Evolutionary conservation across 2,797 vertebrate species (phyloP).

Genomic region (Pteronotus mesoamericanus): DNA sequence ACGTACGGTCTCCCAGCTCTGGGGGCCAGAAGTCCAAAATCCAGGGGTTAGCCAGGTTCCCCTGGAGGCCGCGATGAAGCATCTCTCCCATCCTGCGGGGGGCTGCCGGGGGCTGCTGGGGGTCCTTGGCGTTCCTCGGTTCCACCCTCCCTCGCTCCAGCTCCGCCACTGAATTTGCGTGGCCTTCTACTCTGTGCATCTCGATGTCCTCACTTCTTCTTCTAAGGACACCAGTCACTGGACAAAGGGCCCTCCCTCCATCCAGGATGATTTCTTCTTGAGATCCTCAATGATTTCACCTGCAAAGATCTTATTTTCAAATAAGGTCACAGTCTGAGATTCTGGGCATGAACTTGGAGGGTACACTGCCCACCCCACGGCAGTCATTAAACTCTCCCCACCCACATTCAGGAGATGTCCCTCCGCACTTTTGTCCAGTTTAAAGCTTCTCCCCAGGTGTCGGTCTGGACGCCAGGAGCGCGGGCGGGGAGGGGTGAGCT

Average conservation of each 20-base stretch:
- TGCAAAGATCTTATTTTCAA: background rate
- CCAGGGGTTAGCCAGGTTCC: background rate
- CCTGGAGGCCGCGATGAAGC: background rate
- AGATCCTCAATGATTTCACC: background rate
- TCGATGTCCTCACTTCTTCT: background rate
- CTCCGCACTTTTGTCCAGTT: background rate
- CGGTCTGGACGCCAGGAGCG: background rate
- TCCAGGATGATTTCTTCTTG: background rate
- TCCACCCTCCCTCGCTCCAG: background rate
- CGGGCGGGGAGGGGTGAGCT: fast-evolving
- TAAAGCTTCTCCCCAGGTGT: background rate
- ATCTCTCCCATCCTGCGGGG: background rate
- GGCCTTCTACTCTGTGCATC: background rate
- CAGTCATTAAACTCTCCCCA: background rate
- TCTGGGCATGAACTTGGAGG: background rate
- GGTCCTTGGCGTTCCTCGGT: background rate
- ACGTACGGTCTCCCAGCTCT: background rate
- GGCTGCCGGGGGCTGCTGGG: too few relatives aligned
- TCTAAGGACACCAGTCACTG: background rate
- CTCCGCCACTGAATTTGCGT: background rate
- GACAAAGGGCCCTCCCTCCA: background rate
- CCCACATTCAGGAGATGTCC: background rate
- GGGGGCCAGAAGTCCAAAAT: background rate
- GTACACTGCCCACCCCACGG: background rate
- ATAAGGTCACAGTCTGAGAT: background rate